Evolutionary conservation across 2,797 vertebrate genomes (phyloP).

Genomic region (Danio choprae): DNA sequence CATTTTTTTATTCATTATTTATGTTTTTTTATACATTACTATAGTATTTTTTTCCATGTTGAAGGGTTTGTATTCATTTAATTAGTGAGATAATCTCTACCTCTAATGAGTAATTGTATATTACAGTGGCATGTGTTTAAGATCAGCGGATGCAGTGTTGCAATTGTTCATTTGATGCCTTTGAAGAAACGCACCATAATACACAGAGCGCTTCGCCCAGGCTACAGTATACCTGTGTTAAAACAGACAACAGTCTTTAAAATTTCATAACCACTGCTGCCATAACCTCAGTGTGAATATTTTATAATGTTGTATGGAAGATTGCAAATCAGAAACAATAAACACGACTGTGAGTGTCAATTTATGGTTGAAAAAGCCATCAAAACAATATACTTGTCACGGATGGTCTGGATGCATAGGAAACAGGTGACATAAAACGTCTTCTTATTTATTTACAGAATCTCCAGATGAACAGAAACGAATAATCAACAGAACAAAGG

Average conservation of each 20-base stretch:
- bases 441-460: no score
- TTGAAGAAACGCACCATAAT: conserved; percentile 28
- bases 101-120: background rate
- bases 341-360: conserved; percentile 39
- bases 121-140: conserved; percentile 10
- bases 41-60: no score
- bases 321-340: conserved; percentile 63
- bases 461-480: no score
- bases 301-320: conserved; percentile 76
- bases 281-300: conserved; percentile 79
- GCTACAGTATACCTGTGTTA: conserved; percentile 54
- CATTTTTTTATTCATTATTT: no score
- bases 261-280: conserved; percentile 75
- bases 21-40: no score
- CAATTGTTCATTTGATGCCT: conserved; percentile 14
- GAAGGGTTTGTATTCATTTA: background rate
- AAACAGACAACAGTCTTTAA: conserved; percentile 70
- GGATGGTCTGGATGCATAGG: no score
- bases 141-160: conserved; percentile 26
- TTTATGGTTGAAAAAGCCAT: no score
- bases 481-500: no score
- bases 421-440: no score
- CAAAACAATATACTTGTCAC: no score
- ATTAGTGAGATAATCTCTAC: background rate
- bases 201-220: conserved; percentile 31